These are phyloP conservation scores for Astyanax mexicanus DNA, from an alignment of 2,797 vertebrate genomes.

Conservation along the genomic window DNA sequence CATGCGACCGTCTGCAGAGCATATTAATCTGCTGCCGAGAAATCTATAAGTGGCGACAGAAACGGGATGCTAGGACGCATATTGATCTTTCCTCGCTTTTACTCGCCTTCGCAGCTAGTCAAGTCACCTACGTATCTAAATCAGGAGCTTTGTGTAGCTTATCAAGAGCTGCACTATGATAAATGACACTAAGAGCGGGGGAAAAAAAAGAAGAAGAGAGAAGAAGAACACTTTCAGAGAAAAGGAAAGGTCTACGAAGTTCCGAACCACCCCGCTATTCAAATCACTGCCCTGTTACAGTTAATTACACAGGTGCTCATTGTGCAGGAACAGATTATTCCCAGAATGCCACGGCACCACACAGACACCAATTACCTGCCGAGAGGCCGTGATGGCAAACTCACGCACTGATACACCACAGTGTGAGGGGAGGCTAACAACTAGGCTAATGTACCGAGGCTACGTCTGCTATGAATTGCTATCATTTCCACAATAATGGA, in stretches of 20 bases:
- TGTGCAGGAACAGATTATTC: slow-evolving; percentile 44
- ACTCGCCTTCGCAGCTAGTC: background rate
- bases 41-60: slow-evolving; percentile 50
- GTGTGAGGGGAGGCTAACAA: slow-evolving; percentile 12
- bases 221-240: background rate
- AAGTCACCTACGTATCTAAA: slow-evolving; percentile 5
- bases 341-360: slow-evolving; percentile 25
- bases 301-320: slow-evolving; percentile 36
- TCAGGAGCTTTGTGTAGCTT: slow-evolving; percentile 9
- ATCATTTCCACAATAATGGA: too few species aligned
- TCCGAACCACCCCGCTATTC: slow-evolving; percentile 10
- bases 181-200: slow-evolving; percentile 13
- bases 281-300: slow-evolving; percentile 22
- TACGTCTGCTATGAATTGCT: background rate
- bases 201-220: background rate
- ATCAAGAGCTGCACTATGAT: slow-evolving; percentile 10
- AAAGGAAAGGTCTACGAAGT: background rate
- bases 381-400: slow-evolving; percentile 24
- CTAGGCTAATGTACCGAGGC: slow-evolving; percentile 9
- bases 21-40: slow-evolving; percentile 54
- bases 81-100: slow-evolving; percentile 45
- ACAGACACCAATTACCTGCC: slow-evolving; percentile 45
- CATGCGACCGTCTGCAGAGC: slow-evolving; percentile 26
- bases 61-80: slow-evolving; percentile 45
- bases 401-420: slow-evolving; percentile 15